Evolutionary conservation across 2,113 vertebrate species (phyloP).

Genomic region (Nerophis lumbriciformis): DNA sequence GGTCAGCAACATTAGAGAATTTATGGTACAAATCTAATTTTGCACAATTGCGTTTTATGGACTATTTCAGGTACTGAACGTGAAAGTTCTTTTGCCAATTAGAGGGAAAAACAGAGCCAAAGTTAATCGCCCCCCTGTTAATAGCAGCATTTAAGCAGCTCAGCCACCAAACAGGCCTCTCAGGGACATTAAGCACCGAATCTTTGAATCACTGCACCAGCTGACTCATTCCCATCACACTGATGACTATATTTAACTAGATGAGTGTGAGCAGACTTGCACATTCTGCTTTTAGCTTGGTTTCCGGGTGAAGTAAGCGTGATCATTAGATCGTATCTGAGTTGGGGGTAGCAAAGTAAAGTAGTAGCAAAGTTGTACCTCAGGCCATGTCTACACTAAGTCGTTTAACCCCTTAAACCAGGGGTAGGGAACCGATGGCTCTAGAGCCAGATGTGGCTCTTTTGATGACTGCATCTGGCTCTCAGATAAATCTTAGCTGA

Average conservation of each 20-base stretch:
- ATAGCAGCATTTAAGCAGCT: constrained; percentile 32
- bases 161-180: constrained; percentile 42
- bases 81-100: constrained; percentile 51
- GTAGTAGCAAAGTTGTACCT: not conserved
- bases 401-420: no score
- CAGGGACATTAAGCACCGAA: constrained; percentile 46
- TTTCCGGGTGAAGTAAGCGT: constrained; percentile 26
- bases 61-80: constrained; percentile 36
- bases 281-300: constrained; percentile 29
- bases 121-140: constrained; percentile 60
- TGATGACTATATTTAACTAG: constrained; percentile 55
- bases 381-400: not conserved
- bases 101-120: constrained; percentile 36
- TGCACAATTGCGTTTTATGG: constrained; percentile 38
- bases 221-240: constrained; percentile 56
- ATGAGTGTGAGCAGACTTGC: constrained; percentile 42
- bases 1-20: constrained; percentile 41
- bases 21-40: constrained; percentile 34
- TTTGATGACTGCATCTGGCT: no score
- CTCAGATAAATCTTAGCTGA: no score
- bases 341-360: not conserved
- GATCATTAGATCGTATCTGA: constrained; percentile 37
- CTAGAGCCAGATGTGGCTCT: no score
- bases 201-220: constrained; percentile 44
- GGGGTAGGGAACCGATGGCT: no score